Percentiles rank a stretch among this genome's conserved stretches.
These are phyloP conservation scores for Ptiloglossa arizonensis DNA, from an alignment of 1,140 invertebrate species.

Conservation along the genomic window DNA sequence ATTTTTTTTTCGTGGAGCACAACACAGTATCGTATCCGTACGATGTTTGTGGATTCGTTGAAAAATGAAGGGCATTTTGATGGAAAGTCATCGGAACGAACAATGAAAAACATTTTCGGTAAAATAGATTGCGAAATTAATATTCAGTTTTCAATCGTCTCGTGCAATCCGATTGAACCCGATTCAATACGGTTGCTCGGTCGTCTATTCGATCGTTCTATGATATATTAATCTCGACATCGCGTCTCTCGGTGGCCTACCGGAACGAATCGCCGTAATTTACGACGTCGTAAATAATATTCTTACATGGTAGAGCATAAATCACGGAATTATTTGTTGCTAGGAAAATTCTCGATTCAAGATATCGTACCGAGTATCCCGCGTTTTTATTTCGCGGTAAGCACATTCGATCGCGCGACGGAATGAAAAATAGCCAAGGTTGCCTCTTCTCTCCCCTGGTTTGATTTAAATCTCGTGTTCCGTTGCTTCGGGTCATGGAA, in stretches of 20 bases:
- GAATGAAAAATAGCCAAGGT: neutral
- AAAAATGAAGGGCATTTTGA: too few relatives aligned
- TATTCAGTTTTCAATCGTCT: constrained; percentile 39
- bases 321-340: constrained; percentile 45
- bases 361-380: neutral
- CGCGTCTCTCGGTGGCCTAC: constrained; percentile 6
- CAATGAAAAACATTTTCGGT: neutral
- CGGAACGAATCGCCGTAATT: constrained; percentile 39
- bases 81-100: too few relatives aligned
- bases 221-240: constrained; percentile 33
- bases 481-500: neutral
- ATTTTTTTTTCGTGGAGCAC: too few relatives aligned
- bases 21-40: too few relatives aligned
- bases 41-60: too few relatives aligned
- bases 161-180: constrained; percentile 5
- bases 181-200: constrained; percentile 45
- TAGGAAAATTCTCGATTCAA: neutral
- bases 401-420: neutral
- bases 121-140: constrained; percentile 1
- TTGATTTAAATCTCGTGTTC: neutral
- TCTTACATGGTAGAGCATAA: constrained; percentile 34
- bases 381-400: constrained; percentile 16
- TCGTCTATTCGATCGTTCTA: constrained; percentile 34
- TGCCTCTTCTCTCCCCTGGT: too few relatives aligned
- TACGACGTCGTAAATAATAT: constrained; percentile 49